Evolutionary conservation across 2,888 invertebrate species (phyloP).

Genomic region (Nesidiocoris tenuis): DNA sequence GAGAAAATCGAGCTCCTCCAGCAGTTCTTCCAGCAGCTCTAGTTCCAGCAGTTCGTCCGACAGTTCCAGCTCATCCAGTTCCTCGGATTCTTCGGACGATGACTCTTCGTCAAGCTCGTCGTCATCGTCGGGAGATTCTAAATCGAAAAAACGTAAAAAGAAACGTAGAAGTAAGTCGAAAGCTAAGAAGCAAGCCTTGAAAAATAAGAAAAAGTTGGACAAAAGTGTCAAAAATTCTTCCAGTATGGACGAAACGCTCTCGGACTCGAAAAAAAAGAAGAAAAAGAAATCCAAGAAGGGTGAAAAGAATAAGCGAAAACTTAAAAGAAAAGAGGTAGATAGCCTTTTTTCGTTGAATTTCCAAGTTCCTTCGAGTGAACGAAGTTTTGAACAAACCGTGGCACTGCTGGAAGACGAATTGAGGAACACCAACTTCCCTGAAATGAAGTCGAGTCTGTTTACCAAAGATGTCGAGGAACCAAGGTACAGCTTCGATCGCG

Average conservation of each 20-base stretch:
- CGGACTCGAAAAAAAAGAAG: not conserved
- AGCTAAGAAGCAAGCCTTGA: constrained; percentile 26
- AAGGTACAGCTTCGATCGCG: not conserved
- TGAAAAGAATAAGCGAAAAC: constrained; percentile 24
- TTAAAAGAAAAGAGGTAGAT: not conserved
- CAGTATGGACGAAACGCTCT: not conserved
- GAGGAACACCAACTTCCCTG: not conserved
- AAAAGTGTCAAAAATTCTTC: constrained; percentile 41
- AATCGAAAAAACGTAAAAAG: constrained; percentile 42
- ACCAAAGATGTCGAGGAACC: not conserved
- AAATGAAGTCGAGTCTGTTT: not conserved
- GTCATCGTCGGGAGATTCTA: constrained; percentile 3
- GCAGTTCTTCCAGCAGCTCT: constrained; percentile 49
- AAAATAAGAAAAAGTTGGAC: constrained; percentile 27
- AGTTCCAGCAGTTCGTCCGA: constrained; percentile 43
- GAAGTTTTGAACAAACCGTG: not conserved
- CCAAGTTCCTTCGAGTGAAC: not conserved
- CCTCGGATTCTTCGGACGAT: constrained; percentile 31
- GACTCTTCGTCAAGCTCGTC: constrained; percentile 24
- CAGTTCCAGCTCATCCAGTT: constrained; percentile 43
- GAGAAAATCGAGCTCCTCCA: constrained; percentile 47
- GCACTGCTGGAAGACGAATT: not conserved
- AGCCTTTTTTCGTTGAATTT: not conserved
- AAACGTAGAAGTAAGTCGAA: constrained; percentile 33
- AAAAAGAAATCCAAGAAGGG: constrained; percentile 22